Conservation (phyloP, 2,888 invertebrate species). For the Polia nebulosa region DNA sequence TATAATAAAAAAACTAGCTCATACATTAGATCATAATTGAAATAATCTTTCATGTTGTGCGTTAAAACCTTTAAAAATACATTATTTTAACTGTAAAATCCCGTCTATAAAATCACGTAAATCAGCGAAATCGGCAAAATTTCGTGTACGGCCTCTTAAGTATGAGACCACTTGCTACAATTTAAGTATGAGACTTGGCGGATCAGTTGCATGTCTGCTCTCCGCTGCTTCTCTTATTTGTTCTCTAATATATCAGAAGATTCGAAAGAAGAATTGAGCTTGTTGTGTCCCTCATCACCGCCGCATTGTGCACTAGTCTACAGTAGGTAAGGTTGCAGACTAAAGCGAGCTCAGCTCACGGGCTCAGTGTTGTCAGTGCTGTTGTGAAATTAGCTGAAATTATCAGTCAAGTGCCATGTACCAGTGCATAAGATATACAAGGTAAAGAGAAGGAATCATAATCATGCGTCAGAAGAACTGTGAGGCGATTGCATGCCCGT, state of each 20-base stretch:
- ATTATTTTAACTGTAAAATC: too few species aligned
- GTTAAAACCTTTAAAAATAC: too few species aligned
- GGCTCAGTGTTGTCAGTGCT: constrained; percentile 76
- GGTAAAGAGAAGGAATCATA: constrained; percentile 72
- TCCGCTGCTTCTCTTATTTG: constrained; percentile 6
- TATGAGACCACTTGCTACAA: too few species aligned
- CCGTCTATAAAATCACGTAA: too few species aligned
- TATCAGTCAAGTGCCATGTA: constrained; percentile 77
- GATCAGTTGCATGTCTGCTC: constrained; percentile 6
- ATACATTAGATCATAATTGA: too few species aligned
- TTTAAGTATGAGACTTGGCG: background rate
- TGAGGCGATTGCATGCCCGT: constrained; percentile 82
- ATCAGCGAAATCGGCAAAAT: too few species aligned
- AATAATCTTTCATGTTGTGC: too few species aligned
- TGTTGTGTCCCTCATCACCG: constrained; percentile 46
- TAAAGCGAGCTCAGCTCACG: constrained; percentile 79
- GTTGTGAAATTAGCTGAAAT: constrained; percentile 89
- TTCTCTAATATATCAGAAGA: constrained; percentile 1
- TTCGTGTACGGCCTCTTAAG: too few species aligned
- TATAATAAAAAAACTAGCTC: too few species aligned
- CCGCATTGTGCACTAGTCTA: constrained; percentile 72
- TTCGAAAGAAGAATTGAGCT: constrained; percentile 18
- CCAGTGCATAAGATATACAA: constrained; percentile 63
- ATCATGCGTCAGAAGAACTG: constrained; percentile 77
- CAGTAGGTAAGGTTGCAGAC: constrained; percentile 75